Evolutionary conservation across 1,140 invertebrate species (phyloP), one percentile per base, ranked within the genome.

Genomic region (Galendromus occidentalis): DNA sequence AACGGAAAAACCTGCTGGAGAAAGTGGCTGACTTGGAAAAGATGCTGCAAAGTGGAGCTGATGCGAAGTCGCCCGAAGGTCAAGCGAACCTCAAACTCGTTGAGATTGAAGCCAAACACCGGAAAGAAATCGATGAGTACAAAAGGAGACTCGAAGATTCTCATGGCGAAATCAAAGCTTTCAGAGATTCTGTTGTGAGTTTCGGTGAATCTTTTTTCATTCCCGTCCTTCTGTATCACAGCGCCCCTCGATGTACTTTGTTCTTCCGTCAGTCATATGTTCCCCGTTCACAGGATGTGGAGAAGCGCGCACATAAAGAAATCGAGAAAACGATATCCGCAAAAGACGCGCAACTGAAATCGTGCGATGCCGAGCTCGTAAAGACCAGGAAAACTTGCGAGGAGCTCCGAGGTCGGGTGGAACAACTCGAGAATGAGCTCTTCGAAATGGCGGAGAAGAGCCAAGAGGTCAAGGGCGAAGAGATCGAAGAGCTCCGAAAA

Each of bases 1-100:
- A 71, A 22, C 51, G 51, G 14, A 63, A 72, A 65, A 67, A 69
- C 47, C 69, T 69, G 66, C 66, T 67, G 44, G 12, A 59, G 25
- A 59, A 59, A 33, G 51, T 74, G 22, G 68, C 71, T 64, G 72
- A 76, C 28, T 65, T 76, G 7, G 75, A 76, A 67, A 71, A 72
- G 42, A 70, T 68, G 29, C 65, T 71, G n/a, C 33, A 75, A 71
- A 73, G 71, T 68, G 75, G 79, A 69, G 75, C 80, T 67, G 77
- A 76, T 47, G 77, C 74, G 39, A 47, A 67, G n/a, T 68, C 18
- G 18, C 42, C 42, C 65, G 39, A 66, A 68, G n/a, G 25, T 67
- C 39, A 47, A 44, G 25, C 25, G 65, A 44, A 30, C 41, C 30
- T 59, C 5, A 30, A 64, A 45, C n/a, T 59, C 33, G 22, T 59